These are phyloP conservation scores for Plagiodera versicolora DNA, from an alignment of 2,888 invertebrate species.

Conservation along the genomic window DNA sequence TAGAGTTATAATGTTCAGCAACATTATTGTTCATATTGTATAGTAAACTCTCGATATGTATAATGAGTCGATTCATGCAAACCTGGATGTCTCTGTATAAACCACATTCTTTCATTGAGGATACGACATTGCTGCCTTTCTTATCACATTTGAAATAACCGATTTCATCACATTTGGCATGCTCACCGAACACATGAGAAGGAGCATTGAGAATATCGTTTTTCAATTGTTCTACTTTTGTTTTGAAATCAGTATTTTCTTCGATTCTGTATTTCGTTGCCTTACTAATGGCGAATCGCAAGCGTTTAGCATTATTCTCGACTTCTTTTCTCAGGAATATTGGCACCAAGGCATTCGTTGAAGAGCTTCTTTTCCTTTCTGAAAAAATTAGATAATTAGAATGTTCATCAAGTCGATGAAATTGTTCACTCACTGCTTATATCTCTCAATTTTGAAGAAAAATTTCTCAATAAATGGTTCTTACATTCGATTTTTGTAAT, in stretches of 20 bases:
- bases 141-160: background rate
- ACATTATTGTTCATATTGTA: background rate
- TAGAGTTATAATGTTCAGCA: background rate
- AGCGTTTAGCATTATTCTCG: too few relatives aligned
- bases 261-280: slow-evolving; percentile 8
- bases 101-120: too few relatives aligned
- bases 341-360: too few relatives aligned
- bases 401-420: background rate
- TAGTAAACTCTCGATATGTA: background rate
- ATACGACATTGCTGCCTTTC: background rate
- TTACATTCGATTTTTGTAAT: slow-evolving; percentile 25
- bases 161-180: background rate
- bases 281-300: slow-evolving; percentile 9
- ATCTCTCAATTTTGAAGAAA: slow-evolving; percentile 13
- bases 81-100: too few relatives aligned
- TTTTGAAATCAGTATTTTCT: background rate
- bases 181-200: background rate
- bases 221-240: background rate
- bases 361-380: too few relatives aligned
- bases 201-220: background rate
- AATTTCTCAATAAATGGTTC: slow-evolving; percentile 26
- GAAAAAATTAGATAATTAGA: slow-evolving; percentile 5
- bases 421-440: too few relatives aligned
- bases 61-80: too few relatives aligned
- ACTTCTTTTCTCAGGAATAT: too few relatives aligned